These are phyloP conservation scores for Pseudorectes ferrugineus DNA, from an alignment of 2,113 vertebrate species.

Conservation along the genomic window DNA sequence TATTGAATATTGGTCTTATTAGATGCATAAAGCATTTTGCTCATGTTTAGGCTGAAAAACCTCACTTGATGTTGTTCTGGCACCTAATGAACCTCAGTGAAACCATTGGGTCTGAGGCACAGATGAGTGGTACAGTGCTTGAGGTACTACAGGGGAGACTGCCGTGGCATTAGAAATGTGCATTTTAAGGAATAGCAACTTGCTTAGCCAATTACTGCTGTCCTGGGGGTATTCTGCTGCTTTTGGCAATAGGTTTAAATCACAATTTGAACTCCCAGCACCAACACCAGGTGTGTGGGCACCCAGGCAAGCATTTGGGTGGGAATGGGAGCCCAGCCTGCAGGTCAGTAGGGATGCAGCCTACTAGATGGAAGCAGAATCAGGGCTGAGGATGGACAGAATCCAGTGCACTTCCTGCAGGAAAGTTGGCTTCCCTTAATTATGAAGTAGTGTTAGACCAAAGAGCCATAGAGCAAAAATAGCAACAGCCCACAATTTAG, in stretches of 20 bases:
- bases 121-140: not conserved
- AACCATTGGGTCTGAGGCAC: not conserved
- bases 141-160: not conserved
- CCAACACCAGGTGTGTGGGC: fast-evolving
- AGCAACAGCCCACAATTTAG: not conserved
- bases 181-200: not conserved
- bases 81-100: not conserved
- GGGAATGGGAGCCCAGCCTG: not conserved
- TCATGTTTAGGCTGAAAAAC: not conserved
- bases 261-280: not conserved
- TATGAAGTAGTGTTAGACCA: not conserved
- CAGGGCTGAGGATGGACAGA: not conserved
- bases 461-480: not conserved
- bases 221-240: not conserved
- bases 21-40: not conserved
- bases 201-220: not conserved
- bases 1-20: not conserved
- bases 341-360: not conserved
- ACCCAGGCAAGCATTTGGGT: fast-evolving
- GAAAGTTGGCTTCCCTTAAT: not conserved
- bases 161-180: not conserved
- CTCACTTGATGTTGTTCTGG: not conserved
- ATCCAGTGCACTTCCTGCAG: not conserved
- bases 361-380: fast-evolving
- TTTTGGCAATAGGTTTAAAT: not conserved